Percentiles rank a stretch among this genome's conserved stretches.
Evolutionary conservation across 1,140 invertebrate genomes (phyloP).

Genomic region (Pseudomyrmex gracilis): DNA sequence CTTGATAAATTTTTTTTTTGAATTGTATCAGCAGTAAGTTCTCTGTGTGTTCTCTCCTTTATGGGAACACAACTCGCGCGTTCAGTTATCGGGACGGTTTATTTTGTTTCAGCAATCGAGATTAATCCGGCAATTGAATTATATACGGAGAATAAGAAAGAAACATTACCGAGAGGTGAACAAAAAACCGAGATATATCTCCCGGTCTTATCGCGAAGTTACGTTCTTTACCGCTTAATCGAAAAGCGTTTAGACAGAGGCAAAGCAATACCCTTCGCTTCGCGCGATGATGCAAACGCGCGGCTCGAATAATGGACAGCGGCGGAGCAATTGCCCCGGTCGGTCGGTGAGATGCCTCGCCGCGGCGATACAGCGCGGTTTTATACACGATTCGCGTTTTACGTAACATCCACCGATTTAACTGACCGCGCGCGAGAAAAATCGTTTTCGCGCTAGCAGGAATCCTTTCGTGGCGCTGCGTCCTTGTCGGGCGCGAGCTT

Average conservation of each 20-base stretch:
- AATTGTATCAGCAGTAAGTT: background rate
- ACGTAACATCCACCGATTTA: slow-evolving; percentile 49
- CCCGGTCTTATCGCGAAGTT: background rate
- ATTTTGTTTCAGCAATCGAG: too few species aligned
- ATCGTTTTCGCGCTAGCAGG: slow-evolving; percentile 26
- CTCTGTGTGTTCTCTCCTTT: background rate
- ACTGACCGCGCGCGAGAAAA: slow-evolving; percentile 33
- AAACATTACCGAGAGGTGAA: background rate
- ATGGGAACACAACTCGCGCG: too few species aligned
- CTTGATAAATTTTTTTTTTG: slow-evolving; percentile 2
- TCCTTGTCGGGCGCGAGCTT: background rate
- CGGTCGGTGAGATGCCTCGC: slow-evolving; percentile 19
- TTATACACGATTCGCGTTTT: slow-evolving; percentile 43
- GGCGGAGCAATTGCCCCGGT: slow-evolving; percentile 1
- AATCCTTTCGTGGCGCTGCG: slow-evolving; percentile 25
- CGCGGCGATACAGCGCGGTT: slow-evolving; percentile 18
- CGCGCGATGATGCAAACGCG: slow-evolving; percentile 46
- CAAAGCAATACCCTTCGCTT: slow-evolving; percentile 33
- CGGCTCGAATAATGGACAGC: background rate
- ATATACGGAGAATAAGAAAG: too few species aligned
- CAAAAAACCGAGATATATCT: background rate
- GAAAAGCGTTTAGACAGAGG: slow-evolving; percentile 39
- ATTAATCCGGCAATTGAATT: too few species aligned
- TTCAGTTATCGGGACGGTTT: too few species aligned
- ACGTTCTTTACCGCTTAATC: slow-evolving; percentile 14